Conservation (phyloP, 2,113 vertebrate species). For the Calidris pygmaea region DNA sequence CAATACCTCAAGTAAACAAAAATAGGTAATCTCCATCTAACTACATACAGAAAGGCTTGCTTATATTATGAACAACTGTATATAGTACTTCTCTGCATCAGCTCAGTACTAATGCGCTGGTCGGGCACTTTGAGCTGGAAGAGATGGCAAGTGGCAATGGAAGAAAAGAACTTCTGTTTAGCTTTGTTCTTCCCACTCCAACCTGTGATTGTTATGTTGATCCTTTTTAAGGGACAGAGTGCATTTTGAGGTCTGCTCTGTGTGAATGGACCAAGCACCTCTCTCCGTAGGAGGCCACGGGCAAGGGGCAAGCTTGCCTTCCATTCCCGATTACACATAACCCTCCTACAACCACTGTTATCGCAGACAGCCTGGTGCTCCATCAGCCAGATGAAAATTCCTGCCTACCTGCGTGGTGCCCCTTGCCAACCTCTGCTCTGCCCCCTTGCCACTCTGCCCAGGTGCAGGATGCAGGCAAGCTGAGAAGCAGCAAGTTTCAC, state of each 20-base stretch:
- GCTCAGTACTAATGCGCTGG: neutral
- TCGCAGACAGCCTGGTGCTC: neutral
- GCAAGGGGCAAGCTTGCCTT: neutral
- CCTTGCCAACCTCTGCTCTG: neutral
- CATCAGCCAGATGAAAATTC: neutral
- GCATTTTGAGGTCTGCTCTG: neutral
- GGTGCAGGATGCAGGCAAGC: neutral
- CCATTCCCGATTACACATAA: neutral
- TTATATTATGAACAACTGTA: neutral
- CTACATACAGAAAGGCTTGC: neutral
- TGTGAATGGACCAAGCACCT: neutral
- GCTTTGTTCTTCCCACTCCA: neutral
- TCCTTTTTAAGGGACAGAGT: neutral
- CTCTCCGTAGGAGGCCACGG: neutral
- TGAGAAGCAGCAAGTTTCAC: neutral
- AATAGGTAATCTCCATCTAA: neutral
- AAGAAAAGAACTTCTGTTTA: neutral
- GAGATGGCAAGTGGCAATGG: neutral
- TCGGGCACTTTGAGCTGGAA: neutral
- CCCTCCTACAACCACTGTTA: neutral
- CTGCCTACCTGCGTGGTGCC: rapidly evolving
- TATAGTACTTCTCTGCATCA: neutral
- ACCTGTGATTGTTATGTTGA: neutral
- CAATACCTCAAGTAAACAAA: neutral
- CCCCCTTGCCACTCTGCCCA: neutral